A percentile compares a stretch with the other conserved stretches of the same genome.
phyloP scores from a whole-genome alignment of 2,888 invertebrate species.

The Tromatobia lineatoria region DNA sequence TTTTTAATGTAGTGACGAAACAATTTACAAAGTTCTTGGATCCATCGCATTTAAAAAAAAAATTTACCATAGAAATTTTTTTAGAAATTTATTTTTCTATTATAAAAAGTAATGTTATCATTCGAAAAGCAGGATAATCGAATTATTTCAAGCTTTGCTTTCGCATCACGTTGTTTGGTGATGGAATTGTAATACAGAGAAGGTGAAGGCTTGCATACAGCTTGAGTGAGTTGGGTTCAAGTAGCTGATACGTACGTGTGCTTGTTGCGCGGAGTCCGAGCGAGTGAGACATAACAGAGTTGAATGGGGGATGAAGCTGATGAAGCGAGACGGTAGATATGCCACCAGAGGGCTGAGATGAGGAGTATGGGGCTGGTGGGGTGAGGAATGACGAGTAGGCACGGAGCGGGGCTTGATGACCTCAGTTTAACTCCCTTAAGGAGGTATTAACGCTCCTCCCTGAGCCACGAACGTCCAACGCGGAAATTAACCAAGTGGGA shows the following conservation, averaged over 20 bases:
- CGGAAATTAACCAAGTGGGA: slow-evolving; percentile 43
- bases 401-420: slow-evolving; percentile 60
- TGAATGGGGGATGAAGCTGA: slow-evolving; percentile 17
- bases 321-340: background rate
- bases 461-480: slow-evolving; percentile 19
- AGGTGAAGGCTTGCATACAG: background rate
- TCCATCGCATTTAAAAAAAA: too few species aligned
- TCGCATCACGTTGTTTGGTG: slow-evolving; percentile 32
- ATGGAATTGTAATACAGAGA: slow-evolving; percentile 17
- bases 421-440: slow-evolving; percentile 58
- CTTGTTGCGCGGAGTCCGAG: slow-evolving; percentile 10
- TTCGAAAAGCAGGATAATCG: slow-evolving; percentile 48
- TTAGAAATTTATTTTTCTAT: too few species aligned
- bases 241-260: background rate
- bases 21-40: too few species aligned
- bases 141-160: slow-evolving; percentile 66
- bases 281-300: background rate
- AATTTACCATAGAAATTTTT: too few species aligned
- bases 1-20: too few species aligned
- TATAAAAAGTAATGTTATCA: too few species aligned
- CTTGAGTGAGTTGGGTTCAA: background rate
- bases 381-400: slow-evolving; percentile 42
- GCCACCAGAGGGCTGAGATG: slow-evolving; percentile 3
- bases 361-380: slow-evolving; percentile 5
- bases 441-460: slow-evolving; percentile 53